These are phyloP conservation scores for Apodemus sylvaticus DNA, from an alignment of 2,113 vertebrate species.

Conservation along the genomic window DNA sequence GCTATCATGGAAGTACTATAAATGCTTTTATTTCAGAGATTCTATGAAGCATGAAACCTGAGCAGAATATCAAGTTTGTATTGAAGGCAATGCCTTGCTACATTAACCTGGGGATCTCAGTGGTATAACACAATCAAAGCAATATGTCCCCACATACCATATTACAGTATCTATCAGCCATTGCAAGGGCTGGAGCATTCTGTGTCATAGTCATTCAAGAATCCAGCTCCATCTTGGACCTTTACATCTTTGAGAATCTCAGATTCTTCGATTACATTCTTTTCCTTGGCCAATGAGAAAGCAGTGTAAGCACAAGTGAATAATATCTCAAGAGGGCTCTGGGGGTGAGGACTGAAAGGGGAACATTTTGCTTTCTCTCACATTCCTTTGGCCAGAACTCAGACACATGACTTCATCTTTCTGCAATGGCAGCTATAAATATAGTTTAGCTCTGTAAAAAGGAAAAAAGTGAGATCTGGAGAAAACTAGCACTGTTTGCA, in stretches of 20 bases:
- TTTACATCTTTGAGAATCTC: background rate
- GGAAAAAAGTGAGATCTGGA: background rate
- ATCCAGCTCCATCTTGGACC: background rate
- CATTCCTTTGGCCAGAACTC: constrained; percentile 12
- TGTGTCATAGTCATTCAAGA: background rate
- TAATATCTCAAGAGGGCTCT: background rate
- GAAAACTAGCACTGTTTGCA: background rate
- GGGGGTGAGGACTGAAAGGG: background rate
- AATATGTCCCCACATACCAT: background rate
- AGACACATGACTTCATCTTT: constrained; percentile 2
- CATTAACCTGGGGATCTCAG: background rate
- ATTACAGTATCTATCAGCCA: background rate
- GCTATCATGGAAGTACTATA: background rate
- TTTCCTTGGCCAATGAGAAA: constrained; percentile 21
- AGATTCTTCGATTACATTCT: background rate
- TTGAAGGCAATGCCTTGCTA: background rate
- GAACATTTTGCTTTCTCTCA: background rate
- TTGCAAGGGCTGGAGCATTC: background rate
- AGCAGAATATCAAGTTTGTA: background rate
- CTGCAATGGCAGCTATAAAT: background rate
- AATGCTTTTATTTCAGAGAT: background rate
- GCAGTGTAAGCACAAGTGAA: background rate
- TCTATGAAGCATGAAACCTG: background rate
- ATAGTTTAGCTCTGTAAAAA: background rate
- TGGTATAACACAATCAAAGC: background rate